Percentiles rank a stretch among this genome's conserved stretches.
Evolutionary conservation across 2,888 invertebrate species (phyloP).

Genomic region (Acrobasis suavella): DNA sequence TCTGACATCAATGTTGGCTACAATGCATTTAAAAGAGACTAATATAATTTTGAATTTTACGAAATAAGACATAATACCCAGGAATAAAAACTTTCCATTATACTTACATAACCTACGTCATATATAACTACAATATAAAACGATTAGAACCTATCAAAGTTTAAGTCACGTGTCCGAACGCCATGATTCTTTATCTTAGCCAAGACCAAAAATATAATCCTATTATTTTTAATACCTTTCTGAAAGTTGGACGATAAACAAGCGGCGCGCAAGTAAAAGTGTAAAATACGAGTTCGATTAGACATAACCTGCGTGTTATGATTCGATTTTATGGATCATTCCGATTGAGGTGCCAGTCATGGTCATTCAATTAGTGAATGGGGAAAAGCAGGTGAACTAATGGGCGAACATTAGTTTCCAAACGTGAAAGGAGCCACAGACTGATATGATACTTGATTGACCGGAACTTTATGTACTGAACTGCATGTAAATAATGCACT

Average conservation of each 20-base stretch:
- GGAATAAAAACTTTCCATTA: no score
- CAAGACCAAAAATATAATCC: no score
- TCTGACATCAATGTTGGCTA: no score
- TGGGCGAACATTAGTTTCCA: background rate
- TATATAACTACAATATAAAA: no score
- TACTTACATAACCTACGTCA: no score
- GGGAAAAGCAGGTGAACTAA: slow-evolving; percentile 12
- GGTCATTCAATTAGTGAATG: slow-evolving; percentile 12
- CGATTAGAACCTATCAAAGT: no score
- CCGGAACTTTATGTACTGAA: background rate
- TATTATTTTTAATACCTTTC: slow-evolving; percentile 8
- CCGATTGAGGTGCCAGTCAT: slow-evolving; percentile 12
- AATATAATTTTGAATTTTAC: no score
- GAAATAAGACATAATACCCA: no score
- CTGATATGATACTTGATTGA: background rate
- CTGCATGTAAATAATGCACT: no score
- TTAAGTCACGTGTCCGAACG: no score
- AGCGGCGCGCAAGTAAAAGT: slow-evolving; percentile 6
- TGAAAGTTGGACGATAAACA: slow-evolving; percentile 4
- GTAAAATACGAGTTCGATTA: slow-evolving; percentile 8
- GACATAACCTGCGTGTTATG: slow-evolving; percentile 18
- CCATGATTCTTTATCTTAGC: no score
- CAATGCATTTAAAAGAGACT: no score
- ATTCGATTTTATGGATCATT: slow-evolving; percentile 13
- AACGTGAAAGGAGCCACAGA: background rate